These are phyloP conservation scores for Pseudomyrmex sp. DNA, from an alignment of 1,140 invertebrate genomes.

Conservation along the genomic window DNA sequence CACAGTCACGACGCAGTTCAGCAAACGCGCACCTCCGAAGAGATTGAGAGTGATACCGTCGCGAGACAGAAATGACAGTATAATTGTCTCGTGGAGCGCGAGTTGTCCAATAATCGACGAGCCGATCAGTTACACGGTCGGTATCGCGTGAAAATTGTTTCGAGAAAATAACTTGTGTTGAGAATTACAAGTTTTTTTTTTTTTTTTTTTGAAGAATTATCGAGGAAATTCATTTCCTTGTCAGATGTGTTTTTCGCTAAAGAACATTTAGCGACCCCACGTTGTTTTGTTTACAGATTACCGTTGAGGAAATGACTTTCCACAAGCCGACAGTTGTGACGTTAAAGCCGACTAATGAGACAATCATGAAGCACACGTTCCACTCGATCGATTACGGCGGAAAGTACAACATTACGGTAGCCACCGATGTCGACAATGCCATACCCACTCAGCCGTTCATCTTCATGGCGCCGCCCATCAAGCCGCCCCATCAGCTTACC, in stretches of 20 bases:
- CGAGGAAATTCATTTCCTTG: neutral
- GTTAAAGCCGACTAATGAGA: conserved; percentile 82
- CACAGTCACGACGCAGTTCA: conserved; percentile 88
- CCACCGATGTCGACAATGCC: conserved; percentile 85
- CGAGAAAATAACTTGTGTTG: neutral
- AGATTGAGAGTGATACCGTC: conserved; percentile 81
- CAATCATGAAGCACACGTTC: conserved; percentile 85
- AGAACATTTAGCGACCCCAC: conserved; percentile 9
- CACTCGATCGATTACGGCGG: conserved; percentile 87
- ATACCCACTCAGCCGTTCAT: conserved; percentile 82
- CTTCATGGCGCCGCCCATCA: conserved; percentile 86
- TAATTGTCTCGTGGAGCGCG: conserved; percentile 85
- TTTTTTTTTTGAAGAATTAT: neutral
- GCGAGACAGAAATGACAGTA: conserved; percentile 85
- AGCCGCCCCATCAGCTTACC: conserved; percentile 88
- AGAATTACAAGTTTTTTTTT: neutral
- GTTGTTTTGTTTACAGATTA: conserved; percentile 82
- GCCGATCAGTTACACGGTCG: conserved; percentile 87
- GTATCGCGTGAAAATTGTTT: conserved; percentile 51
- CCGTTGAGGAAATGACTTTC: conserved; percentile 85
- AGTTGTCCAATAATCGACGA: conserved; percentile 85
- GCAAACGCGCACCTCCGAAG: conserved; percentile 87
- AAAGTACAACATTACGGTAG: conserved; percentile 87
- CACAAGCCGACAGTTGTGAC: conserved; percentile 84
- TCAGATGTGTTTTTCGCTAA: neutral